phyloP scores from a whole-genome alignment of 2,113 vertebrate species.

The Tringa solitaria region DNA sequence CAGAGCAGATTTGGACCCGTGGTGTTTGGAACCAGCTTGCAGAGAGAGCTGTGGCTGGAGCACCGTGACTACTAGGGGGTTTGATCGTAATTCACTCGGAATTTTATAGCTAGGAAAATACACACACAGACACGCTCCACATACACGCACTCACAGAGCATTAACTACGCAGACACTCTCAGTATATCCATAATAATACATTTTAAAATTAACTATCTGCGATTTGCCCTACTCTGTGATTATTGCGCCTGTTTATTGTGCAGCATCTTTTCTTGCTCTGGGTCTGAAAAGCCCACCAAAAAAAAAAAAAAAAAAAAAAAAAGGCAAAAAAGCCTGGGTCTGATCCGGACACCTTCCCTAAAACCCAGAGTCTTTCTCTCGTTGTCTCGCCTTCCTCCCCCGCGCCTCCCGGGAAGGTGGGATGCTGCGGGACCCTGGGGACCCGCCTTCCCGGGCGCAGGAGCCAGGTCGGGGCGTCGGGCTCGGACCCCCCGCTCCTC shows the following conservation, averaged over 20 bases:
- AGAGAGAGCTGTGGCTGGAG: neutral
- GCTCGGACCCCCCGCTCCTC: neutral
- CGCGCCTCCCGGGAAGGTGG: neutral
- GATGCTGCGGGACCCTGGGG: neutral
- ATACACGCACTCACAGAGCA: neutral
- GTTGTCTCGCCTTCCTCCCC: neutral
- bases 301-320: neutral
- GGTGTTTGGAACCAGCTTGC: slow-evolving; percentile 16
- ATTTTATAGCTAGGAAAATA: slow-evolving; percentile 59
- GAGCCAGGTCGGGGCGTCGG: neutral
- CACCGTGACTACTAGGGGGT: neutral
- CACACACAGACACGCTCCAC: neutral
- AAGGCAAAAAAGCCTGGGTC: neutral
- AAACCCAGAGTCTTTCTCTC: neutral
- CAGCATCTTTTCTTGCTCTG: neutral
- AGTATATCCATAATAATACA: neutral
- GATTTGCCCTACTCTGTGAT: neutral
- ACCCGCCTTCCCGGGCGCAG: neutral
- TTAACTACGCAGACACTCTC: neutral
- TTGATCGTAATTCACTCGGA: slow-evolving; percentile 53
- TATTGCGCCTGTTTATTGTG: neutral
- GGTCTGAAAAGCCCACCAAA: neutral
- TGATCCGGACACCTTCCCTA: neutral
- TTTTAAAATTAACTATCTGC: neutral
- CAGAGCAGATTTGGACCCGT: neutral